Base-by-base conservation (phyloP, 2,888 invertebrate species). In the Synanthedon tipuliformis region DNA sequence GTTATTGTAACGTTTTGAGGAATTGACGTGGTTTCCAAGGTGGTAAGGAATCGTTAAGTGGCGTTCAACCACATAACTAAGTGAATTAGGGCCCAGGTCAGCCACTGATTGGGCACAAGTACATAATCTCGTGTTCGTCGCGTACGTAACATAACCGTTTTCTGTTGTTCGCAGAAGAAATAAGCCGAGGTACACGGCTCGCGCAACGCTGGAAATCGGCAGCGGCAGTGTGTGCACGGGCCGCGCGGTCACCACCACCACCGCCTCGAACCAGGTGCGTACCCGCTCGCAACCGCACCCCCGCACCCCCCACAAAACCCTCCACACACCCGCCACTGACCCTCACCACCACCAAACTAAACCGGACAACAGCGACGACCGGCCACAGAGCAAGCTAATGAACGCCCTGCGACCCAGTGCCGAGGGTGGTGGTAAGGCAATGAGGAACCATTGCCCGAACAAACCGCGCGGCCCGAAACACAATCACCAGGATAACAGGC, bases 231-330 rank as follows among this genome's bases (percentile, higher is more conserved):
- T 81, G 74, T 69, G 83, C 71, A 75, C 82, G 75, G 85, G 84
- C 77, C 86, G 87, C 79, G 85, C 86, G 71, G 81, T 83, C 78
- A 85, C 87, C 75, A 82, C 81, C 78, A 84, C 86, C 75, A 82
- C 88, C 68, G 77, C 86, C 58, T 83, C 86, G 75, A 81, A 85
- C 75, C 86, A 86, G 86, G 86, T 86, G 83, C 82, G 86, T 83
- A 82, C 53, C 51, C 52, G 56, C 54, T 53, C 57, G 52, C 57
- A 54, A 48, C 55, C 52, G 53, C 50, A 53, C 51, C 16, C 54
- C 50, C 50, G 49, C 49, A 45, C 48, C 52, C 52, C 50, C 50
- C 49, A 54, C 58, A 54, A 51, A 54, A 41, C 41, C 50, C 41
- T 50, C 34, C 50, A 53, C 45, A 45, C 45, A 49, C 49, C 16